Evolutionary conservation across 1,140 invertebrate species (phyloP).

Genomic region (Paraescarpia echinospica): DNA sequence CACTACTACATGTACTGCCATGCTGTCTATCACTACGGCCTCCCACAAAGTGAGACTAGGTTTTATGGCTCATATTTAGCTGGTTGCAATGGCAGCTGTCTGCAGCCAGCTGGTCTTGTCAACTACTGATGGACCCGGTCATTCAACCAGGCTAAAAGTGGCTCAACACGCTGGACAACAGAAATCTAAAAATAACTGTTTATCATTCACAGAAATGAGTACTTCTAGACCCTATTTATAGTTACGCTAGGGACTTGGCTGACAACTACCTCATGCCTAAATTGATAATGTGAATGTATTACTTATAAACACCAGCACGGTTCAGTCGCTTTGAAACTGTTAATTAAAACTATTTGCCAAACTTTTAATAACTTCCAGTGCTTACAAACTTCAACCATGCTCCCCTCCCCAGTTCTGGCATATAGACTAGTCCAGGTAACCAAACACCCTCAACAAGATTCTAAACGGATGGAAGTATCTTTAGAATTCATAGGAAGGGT

Average conservation of each 20-base stretch:
- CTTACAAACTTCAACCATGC: neutral
- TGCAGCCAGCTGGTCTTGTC: neutral
- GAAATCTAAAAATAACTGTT: neutral
- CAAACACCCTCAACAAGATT: neutral
- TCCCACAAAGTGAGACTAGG: neutral
- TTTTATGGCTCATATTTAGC: neutral
- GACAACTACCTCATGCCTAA: neutral
- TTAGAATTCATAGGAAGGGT: neutral
- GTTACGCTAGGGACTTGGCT: neutral
- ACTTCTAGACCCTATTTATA: neutral
- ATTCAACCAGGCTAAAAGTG: neutral
- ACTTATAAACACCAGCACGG: neutral
- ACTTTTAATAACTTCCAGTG: neutral
- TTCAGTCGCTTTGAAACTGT: neutral
- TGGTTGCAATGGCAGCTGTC: neutral
- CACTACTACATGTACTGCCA: neutral
- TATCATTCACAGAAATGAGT: neutral
- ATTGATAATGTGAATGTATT: neutral
- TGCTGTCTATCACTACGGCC: neutral
- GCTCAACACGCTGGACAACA: neutral
- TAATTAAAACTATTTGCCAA: neutral
- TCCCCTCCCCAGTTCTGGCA: neutral
- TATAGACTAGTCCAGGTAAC: neutral
- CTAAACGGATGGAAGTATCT: constrained; percentile 50
- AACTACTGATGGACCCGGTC: neutral